Conservation (phyloP, 2,113 vertebrate species). For the Aythya baeri region DNA sequence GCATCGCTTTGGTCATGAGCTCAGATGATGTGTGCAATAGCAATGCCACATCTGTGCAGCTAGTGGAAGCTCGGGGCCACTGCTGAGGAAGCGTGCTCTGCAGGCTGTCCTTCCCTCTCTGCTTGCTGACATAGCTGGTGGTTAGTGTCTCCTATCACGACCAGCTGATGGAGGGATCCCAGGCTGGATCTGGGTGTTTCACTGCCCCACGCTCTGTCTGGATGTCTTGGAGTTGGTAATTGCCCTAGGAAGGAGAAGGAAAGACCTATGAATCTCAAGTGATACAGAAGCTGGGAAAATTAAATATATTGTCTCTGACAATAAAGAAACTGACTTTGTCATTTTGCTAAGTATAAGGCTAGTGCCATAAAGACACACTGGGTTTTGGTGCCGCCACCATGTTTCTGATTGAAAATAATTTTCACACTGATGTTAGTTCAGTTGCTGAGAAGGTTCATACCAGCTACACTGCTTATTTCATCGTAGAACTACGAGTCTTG, state of each 20-base stretch:
- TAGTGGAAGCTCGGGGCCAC: neutral
- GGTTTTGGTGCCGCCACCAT: neutral
- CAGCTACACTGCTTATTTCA: neutral
- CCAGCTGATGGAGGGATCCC: neutral
- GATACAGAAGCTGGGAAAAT: neutral
- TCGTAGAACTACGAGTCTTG: neutral
- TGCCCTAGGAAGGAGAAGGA: neutral
- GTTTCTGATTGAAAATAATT: neutral
- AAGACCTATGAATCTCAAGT: neutral
- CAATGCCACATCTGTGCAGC: neutral
- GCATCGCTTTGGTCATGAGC: neutral
- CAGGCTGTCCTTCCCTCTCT: neutral
- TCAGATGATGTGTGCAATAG: neutral
- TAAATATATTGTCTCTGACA: neutral
- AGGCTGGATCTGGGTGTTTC: neutral
- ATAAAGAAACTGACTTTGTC: neutral
- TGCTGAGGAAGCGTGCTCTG: accelerated
- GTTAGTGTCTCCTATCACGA: neutral
- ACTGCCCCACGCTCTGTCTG: neutral
- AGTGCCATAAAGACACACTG: neutral
- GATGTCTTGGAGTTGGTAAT: neutral
- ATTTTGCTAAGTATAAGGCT: neutral
- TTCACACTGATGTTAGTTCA: neutral
- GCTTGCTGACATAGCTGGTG: neutral
- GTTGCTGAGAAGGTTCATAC: neutral